Percentiles rank a stretch among this genome's conserved stretches.
These are phyloP conservation scores for Cydia strobilella DNA, from an alignment of 1,140 invertebrate genomes.

Conservation along the genomic window DNA sequence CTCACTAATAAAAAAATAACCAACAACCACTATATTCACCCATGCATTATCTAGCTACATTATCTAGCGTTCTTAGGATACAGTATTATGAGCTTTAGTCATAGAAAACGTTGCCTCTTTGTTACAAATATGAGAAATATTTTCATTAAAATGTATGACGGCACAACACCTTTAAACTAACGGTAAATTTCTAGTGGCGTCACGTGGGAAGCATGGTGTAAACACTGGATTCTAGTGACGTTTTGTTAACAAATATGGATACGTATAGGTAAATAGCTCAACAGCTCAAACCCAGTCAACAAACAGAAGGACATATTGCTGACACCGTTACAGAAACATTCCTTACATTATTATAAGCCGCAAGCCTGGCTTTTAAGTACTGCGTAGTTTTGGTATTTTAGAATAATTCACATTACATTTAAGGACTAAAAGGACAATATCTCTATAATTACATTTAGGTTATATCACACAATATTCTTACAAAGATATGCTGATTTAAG, in stretches of 20 bases:
- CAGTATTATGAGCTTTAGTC: constrained; percentile 38
- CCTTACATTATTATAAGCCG: constrained; percentile 49
- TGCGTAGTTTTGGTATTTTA: constrained; percentile 69
- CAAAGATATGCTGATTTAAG: constrained; percentile 74
- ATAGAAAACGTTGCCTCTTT: constrained; percentile 25
- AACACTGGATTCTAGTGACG: constrained; percentile 8
- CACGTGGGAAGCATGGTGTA: constrained; percentile 15
- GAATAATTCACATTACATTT: constrained; percentile 52
- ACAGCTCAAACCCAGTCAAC: neutral
- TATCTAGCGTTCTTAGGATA: constrained; percentile 29
- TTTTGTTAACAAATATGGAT: neutral
- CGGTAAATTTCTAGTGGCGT: neutral
- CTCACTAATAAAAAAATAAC: constrained; percentile 57
- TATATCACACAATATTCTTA: constrained; percentile 78
- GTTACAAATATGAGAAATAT: constrained; percentile 20
- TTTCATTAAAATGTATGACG: neutral
- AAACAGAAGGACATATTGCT: constrained; percentile 14
- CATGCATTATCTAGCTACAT: constrained; percentile 39
- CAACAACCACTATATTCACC: constrained; percentile 49
- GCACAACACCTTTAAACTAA: neutral
- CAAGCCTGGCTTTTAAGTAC: constrained; percentile 75
- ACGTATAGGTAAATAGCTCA: constrained; percentile 15
- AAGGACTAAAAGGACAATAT: constrained; percentile 64
- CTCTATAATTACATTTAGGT: constrained; percentile 64
- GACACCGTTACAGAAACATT: constrained; percentile 42